Percentiles rank a stretch among this genome's conserved stretches.
Conservation (phyloP, 2,888 invertebrate species). For the Uloborus plumipes region DNA sequence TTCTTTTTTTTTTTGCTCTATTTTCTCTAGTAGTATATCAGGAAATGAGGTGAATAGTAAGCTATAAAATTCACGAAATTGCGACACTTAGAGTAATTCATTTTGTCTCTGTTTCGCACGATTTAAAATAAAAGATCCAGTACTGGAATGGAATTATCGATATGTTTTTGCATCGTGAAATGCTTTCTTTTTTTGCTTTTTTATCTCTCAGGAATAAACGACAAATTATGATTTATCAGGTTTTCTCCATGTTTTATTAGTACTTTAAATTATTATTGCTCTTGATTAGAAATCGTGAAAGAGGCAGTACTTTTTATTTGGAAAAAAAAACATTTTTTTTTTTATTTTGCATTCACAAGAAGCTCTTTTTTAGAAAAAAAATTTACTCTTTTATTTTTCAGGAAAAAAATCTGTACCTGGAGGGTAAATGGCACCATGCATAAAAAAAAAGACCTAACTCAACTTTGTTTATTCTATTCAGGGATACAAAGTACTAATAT, state of each 20-base stretch:
- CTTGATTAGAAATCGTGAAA: background rate
- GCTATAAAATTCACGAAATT: conserved; percentile 33
- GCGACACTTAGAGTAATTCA: conserved; percentile 43
- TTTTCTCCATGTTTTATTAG: background rate
- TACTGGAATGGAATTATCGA: conserved; percentile 37
- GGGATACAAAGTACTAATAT: no score
- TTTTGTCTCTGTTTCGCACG: conserved; percentile 48
- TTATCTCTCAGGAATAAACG: conserved; percentile 20
- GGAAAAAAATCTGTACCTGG: no score
- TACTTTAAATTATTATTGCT: conserved; percentile 19
- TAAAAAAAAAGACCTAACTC: no score
- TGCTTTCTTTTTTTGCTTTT: conserved; percentile 1
- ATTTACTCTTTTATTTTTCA: no score
- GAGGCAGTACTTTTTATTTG: no score
- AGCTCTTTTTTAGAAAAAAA: no score
- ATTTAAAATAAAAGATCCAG: conserved; percentile 30
- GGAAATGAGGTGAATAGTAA: conserved; percentile 35
- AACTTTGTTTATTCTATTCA: no score
- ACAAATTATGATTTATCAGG: conserved; percentile 55
- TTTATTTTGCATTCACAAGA: no score
- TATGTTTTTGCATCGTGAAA: conserved; percentile 14
- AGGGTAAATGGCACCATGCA: no score
- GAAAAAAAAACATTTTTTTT: no score
- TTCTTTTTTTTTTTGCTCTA: no score
- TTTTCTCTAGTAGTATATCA: background rate